Base-by-base conservation (phyloP, 1,140 invertebrate genomes). In the Drosophila yakuba region DNA sequence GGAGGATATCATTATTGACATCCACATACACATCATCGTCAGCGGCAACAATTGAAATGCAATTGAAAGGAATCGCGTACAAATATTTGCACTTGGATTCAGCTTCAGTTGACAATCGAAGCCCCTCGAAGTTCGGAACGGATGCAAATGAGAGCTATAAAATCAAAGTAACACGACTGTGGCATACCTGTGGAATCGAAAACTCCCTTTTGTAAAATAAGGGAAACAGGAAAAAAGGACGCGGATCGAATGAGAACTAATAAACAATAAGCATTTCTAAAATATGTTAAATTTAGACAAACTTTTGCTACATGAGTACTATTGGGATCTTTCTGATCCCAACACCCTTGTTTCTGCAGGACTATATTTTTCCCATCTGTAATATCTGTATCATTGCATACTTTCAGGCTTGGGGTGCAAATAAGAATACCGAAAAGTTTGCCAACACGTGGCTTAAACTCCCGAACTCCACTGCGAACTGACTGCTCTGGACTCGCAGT, bases 1-100 rank as follows among this genome's bases (percentile, higher is more conserved):
- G 83, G 83, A 78, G 63, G 67, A 56, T 47, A 77, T 57, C 50
- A 62, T 72, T 61, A 71, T 69, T 69, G 66, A 58, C 64, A 69
- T 58, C 67, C 35, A 63, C 55, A 59, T 15, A 60, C 55, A 36
- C n/a, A 57, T 48, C 43, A 69, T 69, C 64, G 71, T 68, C 63
- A 36, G 56, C 50, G 36, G 39, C 68, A 41, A 58, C 68, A 89
- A 89, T 89, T 88, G 83, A 83, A 89, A 89, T 88, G 83, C 83
- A 88, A 88, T 88, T 88, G 83, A 89, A 86, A 74, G 80, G 63
- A 89, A 61, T 83, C 76, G 75, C 84, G 74, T 69, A 66, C 83
- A 88, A 88, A 88, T 86, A 89, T 86, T 86, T 86, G 84, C 56
- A 76, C 75, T 72, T 41, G 78, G 69, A 82, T 88, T 78, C 48